A percentile compares a stretch with the other conserved stretches of the same genome.
Conservation (phyloP, 2,888 invertebrate species). For the Pelosia muscerda region DNA sequence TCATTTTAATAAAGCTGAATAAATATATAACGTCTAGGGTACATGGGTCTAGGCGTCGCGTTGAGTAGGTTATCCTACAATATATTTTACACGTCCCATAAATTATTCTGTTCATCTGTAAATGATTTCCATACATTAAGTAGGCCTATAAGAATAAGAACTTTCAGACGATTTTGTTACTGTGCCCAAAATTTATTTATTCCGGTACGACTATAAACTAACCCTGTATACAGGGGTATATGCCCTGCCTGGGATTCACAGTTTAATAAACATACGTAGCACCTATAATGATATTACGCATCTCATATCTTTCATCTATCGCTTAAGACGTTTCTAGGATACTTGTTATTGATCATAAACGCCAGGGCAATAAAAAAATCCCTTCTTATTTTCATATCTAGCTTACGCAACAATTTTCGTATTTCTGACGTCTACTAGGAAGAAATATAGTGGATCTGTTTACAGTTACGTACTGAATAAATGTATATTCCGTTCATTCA, state of each 20-base stretch:
- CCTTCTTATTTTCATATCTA: slow-evolving; percentile 1
- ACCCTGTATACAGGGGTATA: no score
- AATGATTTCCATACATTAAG: no score
- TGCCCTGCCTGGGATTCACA: background rate
- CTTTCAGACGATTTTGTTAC: no score
- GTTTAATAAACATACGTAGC: background rate
- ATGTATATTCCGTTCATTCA: background rate
- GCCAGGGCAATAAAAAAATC: background rate
- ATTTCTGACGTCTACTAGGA: background rate
- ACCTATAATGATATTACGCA: background rate
- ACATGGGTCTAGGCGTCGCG: no score
- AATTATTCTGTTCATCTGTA: no score
- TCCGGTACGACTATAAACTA: no score
- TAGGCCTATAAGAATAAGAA: no score
- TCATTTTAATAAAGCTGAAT: no score
- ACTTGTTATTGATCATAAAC: slow-evolving; percentile 7
- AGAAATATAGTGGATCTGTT: slow-evolving; percentile 10
- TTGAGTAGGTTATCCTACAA: no score
- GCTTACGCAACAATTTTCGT: slow-evolving; percentile 1
- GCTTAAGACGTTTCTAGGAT: background rate
- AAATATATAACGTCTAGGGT: no score
- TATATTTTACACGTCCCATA: no score
- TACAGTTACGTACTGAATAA: slow-evolving; percentile 6
- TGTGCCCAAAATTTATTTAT: no score
- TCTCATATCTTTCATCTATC: background rate